Evolutionary conservation across 2,888 invertebrate species (phyloP), one percentile per base, ranked within the genome.

Genomic region (Hyposoter dolosus): DNA sequence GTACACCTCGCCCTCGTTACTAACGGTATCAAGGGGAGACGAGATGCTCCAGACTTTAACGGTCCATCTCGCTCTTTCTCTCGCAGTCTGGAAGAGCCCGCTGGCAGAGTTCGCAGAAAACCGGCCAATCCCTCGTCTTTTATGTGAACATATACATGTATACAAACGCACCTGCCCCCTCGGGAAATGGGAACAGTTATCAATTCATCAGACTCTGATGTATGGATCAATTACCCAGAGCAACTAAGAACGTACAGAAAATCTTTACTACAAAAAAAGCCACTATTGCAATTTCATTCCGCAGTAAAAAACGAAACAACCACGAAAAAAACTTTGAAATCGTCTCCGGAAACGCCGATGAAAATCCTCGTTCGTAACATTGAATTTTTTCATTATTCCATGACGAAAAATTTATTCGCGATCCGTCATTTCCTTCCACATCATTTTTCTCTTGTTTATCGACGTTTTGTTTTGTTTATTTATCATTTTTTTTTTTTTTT

Each of bases 171-270:
- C 47, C 23, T 71, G 23, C 65, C 69, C 82, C 74, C 60, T 63
- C 74, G 85, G 82, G 75, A 85, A 85, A 85, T 82, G 71, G 71
- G 50, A 75, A 85, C 85, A 76, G 82, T 82, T 85, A 82, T 85
- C 85, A 82, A 82, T 85, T 85, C 82, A 75, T 79, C 82, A 82
- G 82, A 50, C 82, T 82, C 82, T 82, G 82, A 85, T 85, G 82
- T 79, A 85, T 82, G 66, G 75, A 84, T 84, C 80, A 84, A 84
- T 84, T 79, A 84, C 50, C 79, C 50, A 47, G 50, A 65, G 60
- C 84, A 63, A 53, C 69, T 17, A 19, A 69, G 75, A 83, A 69
- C 74, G 6, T 50, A 69, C 47, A 60, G 43, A 84, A 75, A 71
- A 78, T 75, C 75, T 75, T 6, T 4, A 15, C 15, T 66, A 72